phyloP scores from a whole-genome alignment of 2,888 invertebrate species.

The Xanthia icteritia region DNA sequence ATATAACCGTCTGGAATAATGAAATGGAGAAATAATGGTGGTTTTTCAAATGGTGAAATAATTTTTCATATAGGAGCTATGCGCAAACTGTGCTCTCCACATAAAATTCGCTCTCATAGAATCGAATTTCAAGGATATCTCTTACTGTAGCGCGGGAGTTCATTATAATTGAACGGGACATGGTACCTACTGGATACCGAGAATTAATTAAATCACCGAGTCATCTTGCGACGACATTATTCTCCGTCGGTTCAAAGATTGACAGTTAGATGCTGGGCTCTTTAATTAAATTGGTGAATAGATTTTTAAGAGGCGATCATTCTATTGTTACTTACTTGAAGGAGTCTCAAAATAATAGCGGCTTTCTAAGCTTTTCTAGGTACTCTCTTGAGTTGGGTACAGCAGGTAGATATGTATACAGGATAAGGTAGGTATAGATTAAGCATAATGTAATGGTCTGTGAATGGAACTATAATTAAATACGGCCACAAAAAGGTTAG shows the following conservation, averaged over 20 bases:
- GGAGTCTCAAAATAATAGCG: constrained; percentile 25
- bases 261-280: constrained; percentile 71
- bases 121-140: constrained; percentile 38
- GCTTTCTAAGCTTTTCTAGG: background rate
- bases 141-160: constrained; percentile 42
- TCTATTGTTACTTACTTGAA: constrained; percentile 35
- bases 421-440: background rate
- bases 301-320: constrained; percentile 33
- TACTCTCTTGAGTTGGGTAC: background rate
- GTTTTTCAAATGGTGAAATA: too few relatives aligned
- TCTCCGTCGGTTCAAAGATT: constrained; percentile 73
- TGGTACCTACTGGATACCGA: constrained; percentile 69
- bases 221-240: constrained; percentile 79
- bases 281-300: constrained; percentile 79
- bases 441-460: background rate
- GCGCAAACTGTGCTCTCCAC: too few relatives aligned
- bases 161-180: constrained; percentile 66
- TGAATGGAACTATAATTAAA: background rate
- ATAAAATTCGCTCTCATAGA: background rate
- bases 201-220: constrained; percentile 82
- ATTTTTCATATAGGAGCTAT: too few relatives aligned
- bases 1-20: too few relatives aligned
- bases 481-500: background rate
- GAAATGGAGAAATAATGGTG: too few relatives aligned
- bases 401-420: background rate